These are phyloP conservation scores for Thalassarche chlororhynchos DNA, from an alignment of 2,113 vertebrate genomes.

Conservation along the genomic window DNA sequence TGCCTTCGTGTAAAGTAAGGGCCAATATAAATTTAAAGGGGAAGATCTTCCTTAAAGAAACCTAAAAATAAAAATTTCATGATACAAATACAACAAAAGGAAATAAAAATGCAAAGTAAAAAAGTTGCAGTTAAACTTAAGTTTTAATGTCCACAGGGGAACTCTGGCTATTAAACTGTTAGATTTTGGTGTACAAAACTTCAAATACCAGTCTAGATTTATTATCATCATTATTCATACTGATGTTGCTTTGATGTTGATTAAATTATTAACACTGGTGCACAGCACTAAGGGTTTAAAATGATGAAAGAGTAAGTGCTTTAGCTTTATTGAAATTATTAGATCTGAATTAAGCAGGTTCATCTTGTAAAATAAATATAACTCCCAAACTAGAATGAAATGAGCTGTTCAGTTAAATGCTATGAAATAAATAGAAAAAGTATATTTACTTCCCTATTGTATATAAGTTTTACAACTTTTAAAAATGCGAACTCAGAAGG, in stretches of 20 bases:
- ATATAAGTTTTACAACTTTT: neutral
- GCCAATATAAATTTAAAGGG: neutral
- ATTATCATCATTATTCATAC: constrained; percentile 31
- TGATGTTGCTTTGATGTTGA: constrained; percentile 39
- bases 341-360: constrained; percentile 27
- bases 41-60: neutral
- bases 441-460: neutral
- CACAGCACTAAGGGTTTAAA: neutral
- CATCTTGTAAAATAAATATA: constrained; percentile 23
- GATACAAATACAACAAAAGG: neutral
- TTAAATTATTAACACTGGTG: constrained; percentile 45
- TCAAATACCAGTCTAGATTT: constrained; percentile 29
- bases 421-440: neutral
- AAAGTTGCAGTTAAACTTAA: neutral
- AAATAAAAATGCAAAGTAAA: neutral
- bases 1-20: neutral
- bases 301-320: constrained; percentile 39
- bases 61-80: neutral
- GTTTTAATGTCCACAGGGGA: neutral
- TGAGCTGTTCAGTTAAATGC: neutral
- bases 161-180: neutral
- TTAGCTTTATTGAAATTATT: constrained; percentile 51
- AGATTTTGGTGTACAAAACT: neutral
- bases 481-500: neutral
- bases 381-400: neutral